Base-by-base conservation (phyloP, 2,888 invertebrate species). In the Sesamia inferens region DNA sequence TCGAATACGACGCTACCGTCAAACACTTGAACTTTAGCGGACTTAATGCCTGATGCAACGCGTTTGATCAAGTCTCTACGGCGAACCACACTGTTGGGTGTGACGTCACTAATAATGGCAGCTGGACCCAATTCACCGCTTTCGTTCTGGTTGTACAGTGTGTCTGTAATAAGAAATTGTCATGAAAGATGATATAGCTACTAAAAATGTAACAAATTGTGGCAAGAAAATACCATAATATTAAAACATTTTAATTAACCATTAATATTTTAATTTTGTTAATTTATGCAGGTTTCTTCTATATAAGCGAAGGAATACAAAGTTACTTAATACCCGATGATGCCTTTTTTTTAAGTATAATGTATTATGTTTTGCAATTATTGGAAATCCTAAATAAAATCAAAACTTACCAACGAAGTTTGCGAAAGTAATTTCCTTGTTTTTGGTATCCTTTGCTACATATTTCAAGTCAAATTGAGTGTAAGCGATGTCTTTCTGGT, bases 1-100 rank as follows among this genome's bases (percentile, higher is more conserved):
- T 96, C 94, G 79, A 97, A 96, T 75, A 96, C 92, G 19, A 97
- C 88, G 58, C 96, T 95, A 0, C 97, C 79, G 81, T 97, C 97
- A 0, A 96, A 70, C 13, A 96, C 94, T 47, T 90, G 86, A n/a
- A 96, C 96, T 68, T 93, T 89, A 68, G 97, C 96, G 47, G 92
- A 94, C 47, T 94, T 93, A 76, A 97, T 97, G 62, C 97, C 97
- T 62, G 95, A 89, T 7, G 95, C 93, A 10, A 95, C 97, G 76
- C 96, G 96, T 65, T 96, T 92, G 22, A 96, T 88, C 78, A 97
- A 91, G 81, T 97, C 93, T 75, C 96, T 86, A 71, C 96, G 96
- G 61, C 97, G 96, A 42, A 88, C 85, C 42, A 93, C 87, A 71
- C 96, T 96, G 85, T 96, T 95, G 1, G 96, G 92, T 16, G 90